Base-by-base conservation (phyloP, 2,888 invertebrate genomes). In the Caenorhabditis sp. region DNA sequence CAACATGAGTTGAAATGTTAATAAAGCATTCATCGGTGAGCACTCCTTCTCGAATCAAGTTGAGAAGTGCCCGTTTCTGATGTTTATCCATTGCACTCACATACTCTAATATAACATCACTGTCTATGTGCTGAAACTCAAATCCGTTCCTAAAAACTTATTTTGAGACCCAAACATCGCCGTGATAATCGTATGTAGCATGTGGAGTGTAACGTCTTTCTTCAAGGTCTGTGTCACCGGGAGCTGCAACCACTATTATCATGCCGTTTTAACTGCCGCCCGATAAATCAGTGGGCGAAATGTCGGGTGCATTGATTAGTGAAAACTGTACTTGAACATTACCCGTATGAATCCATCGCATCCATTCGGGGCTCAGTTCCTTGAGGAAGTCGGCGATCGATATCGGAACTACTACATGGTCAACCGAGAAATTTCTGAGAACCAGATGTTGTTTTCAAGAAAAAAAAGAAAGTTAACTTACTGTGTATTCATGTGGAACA, bases 351-450 rank as follows among this genome's bases (percentile, higher is more conserved):
- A 85, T 80, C 85, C 85, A 85, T 52, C 80, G 59, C 59, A 80
- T 74, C 85, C 85, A 85, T 58, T 63, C 62, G 9, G 82, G 81
- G 22, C 75, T 79, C 5, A 84, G 58, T 22, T 80, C 76, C 45
- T 79, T 78, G 22, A 85, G 45, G 35, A 85, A 80, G 15, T 85
- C 85, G 11, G 48, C 59, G 6, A 83, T 79, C 0, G 83, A 80
- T 26, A 85, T 76, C 5, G 83, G 80, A 20, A 81, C 76, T 26
- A 83, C 78, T n/a, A 85, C 79, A 45, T 84, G 83, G 46, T 85
- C 85, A n/a, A 83, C 74, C 3, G 85, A 85, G 46, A 83, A 82
- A 48, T 85, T 83, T 66, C 85, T 85, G 62, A 30, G n/a, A n/a
- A n/a, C n/a, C n/a, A 78, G 56, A 46, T 5, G 13, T 17, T 13